Evolutionary conservation across 2,113 vertebrate species (phyloP).

Genomic region (Nematolebias whitei): DNA sequence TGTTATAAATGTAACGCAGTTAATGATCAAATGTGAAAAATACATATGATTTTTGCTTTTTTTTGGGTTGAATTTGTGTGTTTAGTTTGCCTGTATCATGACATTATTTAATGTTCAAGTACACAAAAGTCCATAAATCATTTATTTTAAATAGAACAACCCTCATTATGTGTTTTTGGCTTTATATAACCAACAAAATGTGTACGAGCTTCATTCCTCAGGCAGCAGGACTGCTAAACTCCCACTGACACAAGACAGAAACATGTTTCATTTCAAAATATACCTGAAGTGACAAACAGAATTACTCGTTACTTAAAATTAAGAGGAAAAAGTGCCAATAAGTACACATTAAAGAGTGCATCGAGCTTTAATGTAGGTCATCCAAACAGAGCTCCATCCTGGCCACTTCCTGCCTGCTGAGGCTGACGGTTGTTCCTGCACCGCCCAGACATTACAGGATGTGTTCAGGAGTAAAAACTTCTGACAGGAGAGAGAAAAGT

Average conservation of each 20-base stretch:
- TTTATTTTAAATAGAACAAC: no score
- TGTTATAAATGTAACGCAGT: no score
- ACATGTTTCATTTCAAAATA: no score
- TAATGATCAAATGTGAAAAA: no score
- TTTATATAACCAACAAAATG: no score
- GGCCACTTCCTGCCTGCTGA: slow-evolving; percentile 75
- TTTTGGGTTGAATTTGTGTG: no score
- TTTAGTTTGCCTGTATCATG: no score
- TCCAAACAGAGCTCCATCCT: slow-evolving; percentile 69
- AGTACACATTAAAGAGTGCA: slow-evolving; percentile 45
- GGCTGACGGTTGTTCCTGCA: slow-evolving; percentile 42
- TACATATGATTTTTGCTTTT: no score
- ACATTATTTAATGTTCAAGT: no score
- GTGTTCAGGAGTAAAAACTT: slow-evolving; percentile 59
- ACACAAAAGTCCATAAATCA: no score
- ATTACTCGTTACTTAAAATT: not conserved
- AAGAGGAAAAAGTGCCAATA: slow-evolving; percentile 9
- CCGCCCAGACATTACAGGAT: slow-evolving; percentile 33
- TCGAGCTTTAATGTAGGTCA: slow-evolving; percentile 70
- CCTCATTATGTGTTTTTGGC: no score
- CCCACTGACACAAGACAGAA: not conserved
- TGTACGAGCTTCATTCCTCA: not conserved
- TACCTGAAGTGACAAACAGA: no score
- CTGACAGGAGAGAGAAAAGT: slow-evolving; percentile 28
- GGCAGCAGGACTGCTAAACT: not conserved